These are phyloP conservation scores for Labeo rohita DNA, from an alignment of 2,113 vertebrate species.

Conservation along the genomic window DNA sequence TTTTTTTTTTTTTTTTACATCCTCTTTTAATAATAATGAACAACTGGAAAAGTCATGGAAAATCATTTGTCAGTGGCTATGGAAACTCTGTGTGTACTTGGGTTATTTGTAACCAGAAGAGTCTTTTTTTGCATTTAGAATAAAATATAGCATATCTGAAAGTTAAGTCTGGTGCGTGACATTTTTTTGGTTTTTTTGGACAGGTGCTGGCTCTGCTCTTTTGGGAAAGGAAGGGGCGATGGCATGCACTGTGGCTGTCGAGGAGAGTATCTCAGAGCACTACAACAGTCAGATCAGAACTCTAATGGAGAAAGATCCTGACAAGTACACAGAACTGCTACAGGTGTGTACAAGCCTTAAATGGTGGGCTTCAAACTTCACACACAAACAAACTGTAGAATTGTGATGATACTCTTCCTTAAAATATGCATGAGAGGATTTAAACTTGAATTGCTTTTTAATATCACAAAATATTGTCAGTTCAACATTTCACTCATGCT, in stretches of 20 bases:
- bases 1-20: too few species aligned
- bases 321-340: constrained; percentile 85
- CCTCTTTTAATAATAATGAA: neutral
- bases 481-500: neutral
- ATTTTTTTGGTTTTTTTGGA: neutral
- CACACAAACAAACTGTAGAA: neutral
- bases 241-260: constrained; percentile 95
- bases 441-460: neutral
- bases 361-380: neutral
- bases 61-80: neutral
- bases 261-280: constrained; percentile 91
- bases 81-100: neutral
- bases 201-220: constrained; percentile 90
- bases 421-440: neutral
- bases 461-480: neutral
- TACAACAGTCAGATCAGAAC: constrained; percentile 95
- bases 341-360: constrained; percentile 71
- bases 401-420: neutral
- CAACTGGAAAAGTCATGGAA: neutral
- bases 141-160: neutral
- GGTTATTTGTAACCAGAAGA: neutral
- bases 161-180: neutral
- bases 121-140: neutral
- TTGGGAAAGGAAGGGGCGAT: constrained; percentile 90
- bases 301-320: constrained; percentile 88